Base-by-base conservation (phyloP, 2,113 vertebrate genomes). In the Hystrix cristata region DNA sequence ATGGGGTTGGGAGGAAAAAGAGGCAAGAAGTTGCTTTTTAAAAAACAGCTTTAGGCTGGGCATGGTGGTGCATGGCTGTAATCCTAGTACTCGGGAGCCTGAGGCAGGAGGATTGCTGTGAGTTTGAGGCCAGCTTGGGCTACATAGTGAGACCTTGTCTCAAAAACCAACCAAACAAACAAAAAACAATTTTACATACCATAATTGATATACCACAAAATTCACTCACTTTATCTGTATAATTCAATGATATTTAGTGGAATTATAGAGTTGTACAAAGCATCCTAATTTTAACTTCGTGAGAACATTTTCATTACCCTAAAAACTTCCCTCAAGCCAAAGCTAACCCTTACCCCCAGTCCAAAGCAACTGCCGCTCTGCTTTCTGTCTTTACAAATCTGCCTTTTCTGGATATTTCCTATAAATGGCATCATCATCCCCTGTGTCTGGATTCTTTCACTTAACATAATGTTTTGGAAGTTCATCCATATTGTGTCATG, bases 361-460 rank as follows among this genome's bases (percentile, higher is more conserved):
- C 19, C 48, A 85, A 69, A 72, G 84, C 38, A 86, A 65, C 16
- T 51, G 64, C 51, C 51, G 7, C 53, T 76, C 21, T 46, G 15
- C 65, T 59, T 82, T 88, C 64, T 71, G 69, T 65, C 55, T 79
- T 82, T 88, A 48, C 65, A 83, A 65, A 72, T 83, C 93, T 76
- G 86, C 21, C 34, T 87, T 83, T 95, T 72, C 62, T 27, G 31
- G 60, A n/a, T 62, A 91, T 83, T 95, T 83, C 91, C 82, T 83
- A 53, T 88, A 78, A 84, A 71, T 15, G 67, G 60, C 46, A 78
- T 79, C 51, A 78, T 79, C 51, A 29, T 57, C 11, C 31, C 51
- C 43, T 31, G 38, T 18, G n/a, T 76, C 74, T 93, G 46, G 29
- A 76, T 82, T 90, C 60, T 82, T 86, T 95, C 53, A 76, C n/a